These are phyloP conservation scores for Callorhinus ursinus DNA, from an alignment of 2,113 vertebrate species.

Conservation along the genomic window DNA sequence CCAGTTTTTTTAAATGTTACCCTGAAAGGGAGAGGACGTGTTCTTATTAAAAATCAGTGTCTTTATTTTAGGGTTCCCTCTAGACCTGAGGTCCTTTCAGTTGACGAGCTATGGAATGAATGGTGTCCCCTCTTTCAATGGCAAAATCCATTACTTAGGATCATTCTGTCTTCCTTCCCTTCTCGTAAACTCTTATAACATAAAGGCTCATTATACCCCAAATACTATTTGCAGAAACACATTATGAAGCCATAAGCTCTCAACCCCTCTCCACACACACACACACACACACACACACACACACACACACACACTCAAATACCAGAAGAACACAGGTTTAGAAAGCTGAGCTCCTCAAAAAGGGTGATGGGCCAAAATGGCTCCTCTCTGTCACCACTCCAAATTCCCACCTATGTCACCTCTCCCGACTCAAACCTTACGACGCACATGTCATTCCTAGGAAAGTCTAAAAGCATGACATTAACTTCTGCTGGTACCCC, in stretches of 20 bases:
- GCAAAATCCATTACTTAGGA: conserved; percentile 19
- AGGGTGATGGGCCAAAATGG: background rate
- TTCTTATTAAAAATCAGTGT: too few relatives aligned
- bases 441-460: background rate
- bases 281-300: background rate
- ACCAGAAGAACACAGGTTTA: background rate
- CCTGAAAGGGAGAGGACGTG: too few relatives aligned
- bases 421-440: background rate
- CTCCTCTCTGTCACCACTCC: background rate
- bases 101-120: background rate
- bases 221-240: conserved; percentile 13
- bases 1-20: background rate
- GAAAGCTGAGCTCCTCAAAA: background rate
- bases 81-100: background rate
- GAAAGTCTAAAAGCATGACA: background rate
- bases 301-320: background rate
- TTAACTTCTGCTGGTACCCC: background rate
- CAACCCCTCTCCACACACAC: background rate
- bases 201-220: background rate
- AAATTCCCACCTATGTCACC: background rate
- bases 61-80: too few relatives aligned
- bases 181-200: background rate
- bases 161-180: background rate
- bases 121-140: background rate
- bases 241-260: background rate